A percentile compares a stretch with the other conserved stretches of the same genome.
Conservation (phyloP, 2,113 vertebrate genomes). For the Nycticryphes semicollaris region DNA sequence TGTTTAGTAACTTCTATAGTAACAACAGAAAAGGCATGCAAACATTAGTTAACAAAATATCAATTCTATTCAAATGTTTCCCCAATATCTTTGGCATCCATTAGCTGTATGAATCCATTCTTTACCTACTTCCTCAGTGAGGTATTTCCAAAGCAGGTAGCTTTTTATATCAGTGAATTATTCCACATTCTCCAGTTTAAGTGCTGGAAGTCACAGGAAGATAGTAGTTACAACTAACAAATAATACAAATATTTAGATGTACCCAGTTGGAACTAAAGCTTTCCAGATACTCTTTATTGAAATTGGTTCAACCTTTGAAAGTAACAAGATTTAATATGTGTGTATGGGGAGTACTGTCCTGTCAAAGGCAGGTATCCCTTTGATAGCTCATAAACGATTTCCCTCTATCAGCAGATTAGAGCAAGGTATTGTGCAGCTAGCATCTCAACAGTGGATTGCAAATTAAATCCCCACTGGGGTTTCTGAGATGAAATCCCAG, state of each 20-base stretch:
- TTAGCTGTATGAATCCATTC: neutral
- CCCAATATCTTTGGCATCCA: neutral
- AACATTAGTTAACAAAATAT: neutral
- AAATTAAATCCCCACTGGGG: constrained; percentile 36
- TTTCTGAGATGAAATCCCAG: constrained; percentile 20
- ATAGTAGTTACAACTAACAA: neutral
- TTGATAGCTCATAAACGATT: constrained; percentile 31
- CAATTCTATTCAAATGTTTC: neutral
- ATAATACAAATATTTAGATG: neutral
- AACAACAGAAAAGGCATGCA: neutral
- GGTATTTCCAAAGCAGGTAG: neutral
- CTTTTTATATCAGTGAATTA: neutral
- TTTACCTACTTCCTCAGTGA: neutral
- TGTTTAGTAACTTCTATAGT: neutral
- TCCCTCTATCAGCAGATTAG: neutral
- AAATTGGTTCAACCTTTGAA: neutral
- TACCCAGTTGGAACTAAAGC: neutral
- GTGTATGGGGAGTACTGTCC: neutral
- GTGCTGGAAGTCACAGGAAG: neutral
- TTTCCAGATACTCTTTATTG: neutral
- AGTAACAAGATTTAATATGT: neutral
- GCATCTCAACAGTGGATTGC: neutral
- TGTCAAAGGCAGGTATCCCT: constrained; percentile 4
- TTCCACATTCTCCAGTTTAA: neutral
- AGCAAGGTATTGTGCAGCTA: neutral